Base-by-base conservation (phyloP, 2,113 vertebrate genomes). In the Oncorhynchus kisutch region DNA sequence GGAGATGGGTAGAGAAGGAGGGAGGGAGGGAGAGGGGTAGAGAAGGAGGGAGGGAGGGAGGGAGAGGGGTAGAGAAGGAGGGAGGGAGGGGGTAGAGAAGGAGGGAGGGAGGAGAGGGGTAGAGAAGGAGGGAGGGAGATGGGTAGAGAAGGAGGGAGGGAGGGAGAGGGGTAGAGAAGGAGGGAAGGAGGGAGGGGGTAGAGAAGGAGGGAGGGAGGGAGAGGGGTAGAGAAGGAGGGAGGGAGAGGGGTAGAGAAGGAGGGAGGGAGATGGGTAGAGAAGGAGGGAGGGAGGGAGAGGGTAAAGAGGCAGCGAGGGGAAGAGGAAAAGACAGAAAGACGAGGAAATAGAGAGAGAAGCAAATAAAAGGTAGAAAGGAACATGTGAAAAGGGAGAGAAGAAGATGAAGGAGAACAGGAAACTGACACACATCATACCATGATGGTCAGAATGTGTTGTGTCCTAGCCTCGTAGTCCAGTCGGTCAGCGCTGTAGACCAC, bases 371-470 rank as follows among this genome's bases (percentile, higher is more conserved):
- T 18, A 54, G 51, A 54, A 18, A 54, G 4, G 16, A 18, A 14
- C 16, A 16, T 3, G 5, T 13, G 3, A 18, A 54, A 14, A 54
- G 14, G 5, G 51, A 54, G 16, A 3, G 4, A 54, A 14, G 51
- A 54, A 54, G 14, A 54, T 18, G 1, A 18, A 54, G 51, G 3
- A 51, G 49, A 51, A 4, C 16, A 54, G 51, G 13, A 54, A 18
- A 54, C 51, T 18, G 51, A 18, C 49, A 51, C 48, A 13, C 4
- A 16, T 51, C 49, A 4, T 51, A 99, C 98, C 98, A 99, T 99
- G 60, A 99, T 73, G 12, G 96, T 97, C 75, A 99, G 95, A 78
- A 96, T 96, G 87, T 99, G 97, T 80, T 96, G 96, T 39, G 95
- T 95, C 70, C 95, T 94, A 73, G 95, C 94, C 84, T 99, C 97